These are phyloP conservation scores for Colossoma macropomum DNA, from an alignment of 2,113 vertebrate species.

Conservation along the genomic window DNA sequence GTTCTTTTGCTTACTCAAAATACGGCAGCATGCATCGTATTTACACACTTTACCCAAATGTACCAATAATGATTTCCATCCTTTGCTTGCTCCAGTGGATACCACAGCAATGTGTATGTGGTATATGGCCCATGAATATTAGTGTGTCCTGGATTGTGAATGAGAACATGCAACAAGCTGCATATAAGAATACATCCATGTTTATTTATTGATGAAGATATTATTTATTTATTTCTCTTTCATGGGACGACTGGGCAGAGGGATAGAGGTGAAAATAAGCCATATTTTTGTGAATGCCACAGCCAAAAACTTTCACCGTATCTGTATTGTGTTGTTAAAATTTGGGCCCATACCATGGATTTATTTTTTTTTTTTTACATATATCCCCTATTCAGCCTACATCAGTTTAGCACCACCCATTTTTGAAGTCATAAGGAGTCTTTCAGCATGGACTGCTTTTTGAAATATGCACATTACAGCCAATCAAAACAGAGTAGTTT, in stretches of 20 bases:
- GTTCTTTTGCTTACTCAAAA: neutral
- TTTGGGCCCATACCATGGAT: no score
- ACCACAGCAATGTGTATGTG: neutral
- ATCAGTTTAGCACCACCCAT: no score
- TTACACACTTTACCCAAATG: neutral
- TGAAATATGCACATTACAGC: no score
- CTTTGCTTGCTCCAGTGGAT: neutral
- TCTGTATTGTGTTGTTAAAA: no score
- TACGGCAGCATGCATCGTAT: neutral
- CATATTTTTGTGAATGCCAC: neutral
- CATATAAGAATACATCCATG: neutral
- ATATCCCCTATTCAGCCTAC: no score
- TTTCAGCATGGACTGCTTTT: no score
- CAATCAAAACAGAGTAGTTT: no score
- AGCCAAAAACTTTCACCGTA: neutral
- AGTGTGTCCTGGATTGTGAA: conserved; percentile 55
- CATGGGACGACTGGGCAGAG: neutral
- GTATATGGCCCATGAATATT: conserved; percentile 52
- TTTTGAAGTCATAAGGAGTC: no score
- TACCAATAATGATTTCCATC: neutral
- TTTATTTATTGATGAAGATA: conserved; percentile 8
- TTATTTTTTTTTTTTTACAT: no score
- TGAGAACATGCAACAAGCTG: neutral
- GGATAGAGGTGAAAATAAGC: neutral
- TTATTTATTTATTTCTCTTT: neutral